phyloP scores from a whole-genome alignment of 2,888 invertebrate genomes.

The Coenonympha glycerion region DNA sequence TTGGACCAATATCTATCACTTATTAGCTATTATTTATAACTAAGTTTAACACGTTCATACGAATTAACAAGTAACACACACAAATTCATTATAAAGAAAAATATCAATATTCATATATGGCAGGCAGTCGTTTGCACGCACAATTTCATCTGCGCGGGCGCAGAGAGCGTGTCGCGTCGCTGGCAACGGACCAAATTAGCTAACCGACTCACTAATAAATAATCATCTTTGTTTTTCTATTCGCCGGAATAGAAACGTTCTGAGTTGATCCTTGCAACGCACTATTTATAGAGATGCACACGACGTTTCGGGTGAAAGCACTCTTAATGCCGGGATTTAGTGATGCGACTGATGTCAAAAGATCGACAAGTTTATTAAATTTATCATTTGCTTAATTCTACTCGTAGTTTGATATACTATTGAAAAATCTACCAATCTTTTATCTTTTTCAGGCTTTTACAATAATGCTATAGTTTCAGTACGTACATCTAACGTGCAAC shows the following conservation, averaged over 20 bases:
- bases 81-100: slow-evolving; percentile 4
- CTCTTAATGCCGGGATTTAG: slow-evolving; percentile 58
- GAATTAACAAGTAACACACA: not conserved
- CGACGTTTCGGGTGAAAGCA: slow-evolving; percentile 73
- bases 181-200: slow-evolving; percentile 74
- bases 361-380: no score
- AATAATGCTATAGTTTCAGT: no score
- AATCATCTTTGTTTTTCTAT: slow-evolving; percentile 76
- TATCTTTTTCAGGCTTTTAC: no score
- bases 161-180: slow-evolving; percentile 69
- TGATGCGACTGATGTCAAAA: slow-evolving; percentile 6
- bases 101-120: slow-evolving; percentile 25
- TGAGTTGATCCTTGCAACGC: slow-evolving; percentile 58
- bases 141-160: slow-evolving; percentile 62
- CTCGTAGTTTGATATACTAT: not conserved
- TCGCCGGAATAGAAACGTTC: slow-evolving; percentile 70
- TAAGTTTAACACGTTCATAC: no score
- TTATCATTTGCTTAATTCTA: not conserved
- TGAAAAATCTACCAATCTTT: no score
- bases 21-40: no score
- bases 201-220: slow-evolving; percentile 75
- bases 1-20: no score
- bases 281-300: slow-evolving; percentile 70
- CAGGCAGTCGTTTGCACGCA: slow-evolving; percentile 48
- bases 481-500: no score